A percentile compares a stretch with the other conserved stretches of the same genome.
phyloP scores from a whole-genome alignment of 1,140 invertebrate genomes.

The Ceratina australensis region DNA sequence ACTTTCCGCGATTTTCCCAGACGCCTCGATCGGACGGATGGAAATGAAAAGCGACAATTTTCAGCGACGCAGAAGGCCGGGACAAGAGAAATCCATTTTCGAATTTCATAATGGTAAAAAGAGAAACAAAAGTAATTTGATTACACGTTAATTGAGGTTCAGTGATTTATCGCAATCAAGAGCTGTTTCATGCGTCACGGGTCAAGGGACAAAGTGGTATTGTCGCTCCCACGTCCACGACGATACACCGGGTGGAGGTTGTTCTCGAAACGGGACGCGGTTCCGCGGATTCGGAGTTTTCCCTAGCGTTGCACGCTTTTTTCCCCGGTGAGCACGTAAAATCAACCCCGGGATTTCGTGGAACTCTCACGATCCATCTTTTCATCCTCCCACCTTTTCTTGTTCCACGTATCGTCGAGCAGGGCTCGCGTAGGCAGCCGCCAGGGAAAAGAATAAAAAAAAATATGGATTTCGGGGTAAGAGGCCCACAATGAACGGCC shows the following conservation, averaged over 20 bases:
- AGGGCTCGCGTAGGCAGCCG: not conserved
- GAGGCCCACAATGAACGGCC: not conserved
- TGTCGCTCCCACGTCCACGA: not conserved
- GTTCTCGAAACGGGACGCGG: not conserved
- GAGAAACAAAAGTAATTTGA: not conserved
- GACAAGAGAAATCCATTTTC: too few relatives aligned
- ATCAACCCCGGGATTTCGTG: conserved; percentile 18
- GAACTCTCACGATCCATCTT: not conserved
- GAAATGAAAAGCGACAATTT: too few relatives aligned
- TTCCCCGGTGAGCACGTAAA: not conserved
- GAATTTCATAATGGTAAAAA: not conserved
- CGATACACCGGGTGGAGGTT: not conserved
- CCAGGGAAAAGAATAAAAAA: not conserved
- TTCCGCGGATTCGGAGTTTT: conserved; percentile 1
- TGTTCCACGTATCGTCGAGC: not conserved
- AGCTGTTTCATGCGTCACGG: not conserved
- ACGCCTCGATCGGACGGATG: too few relatives aligned
- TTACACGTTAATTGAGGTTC: not conserved
- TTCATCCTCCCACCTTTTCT: not conserved
- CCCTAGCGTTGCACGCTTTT: not conserved
- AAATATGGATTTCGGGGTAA: conserved; percentile 33
- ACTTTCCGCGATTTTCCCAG: not conserved
- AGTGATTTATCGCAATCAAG: not conserved
- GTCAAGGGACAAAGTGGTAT: conserved; percentile 9
- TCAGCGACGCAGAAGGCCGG: too few relatives aligned